Conservation (phyloP, 2,797 vertebrate genomes). For the Dermochelys coriacea region DNA sequence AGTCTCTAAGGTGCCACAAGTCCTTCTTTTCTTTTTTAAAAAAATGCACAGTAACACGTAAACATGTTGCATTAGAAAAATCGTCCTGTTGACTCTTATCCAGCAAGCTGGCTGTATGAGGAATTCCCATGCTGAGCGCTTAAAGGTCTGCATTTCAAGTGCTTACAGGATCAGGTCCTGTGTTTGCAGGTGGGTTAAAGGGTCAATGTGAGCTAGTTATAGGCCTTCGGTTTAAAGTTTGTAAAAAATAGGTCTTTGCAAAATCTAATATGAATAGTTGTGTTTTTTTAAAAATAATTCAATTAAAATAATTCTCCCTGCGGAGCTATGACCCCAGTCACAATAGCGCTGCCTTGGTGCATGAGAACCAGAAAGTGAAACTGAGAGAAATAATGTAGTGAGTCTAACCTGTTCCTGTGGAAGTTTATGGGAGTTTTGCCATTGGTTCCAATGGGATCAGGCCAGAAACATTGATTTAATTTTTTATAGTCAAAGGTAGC, state of each 20-base stretch:
- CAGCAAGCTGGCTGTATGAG: not conserved
- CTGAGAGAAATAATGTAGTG: not conserved
- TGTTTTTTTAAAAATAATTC: not conserved
- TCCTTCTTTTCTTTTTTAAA: no score
- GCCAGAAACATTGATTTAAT: not conserved
- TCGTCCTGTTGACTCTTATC: not conserved
- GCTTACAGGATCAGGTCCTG: not conserved
- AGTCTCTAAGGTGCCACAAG: no score
- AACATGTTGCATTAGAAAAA: not conserved
- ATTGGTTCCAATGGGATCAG: not conserved
- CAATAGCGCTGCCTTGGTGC: not conserved
- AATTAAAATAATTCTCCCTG: not conserved
- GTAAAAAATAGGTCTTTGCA: not conserved
- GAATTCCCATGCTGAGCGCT: not conserved
- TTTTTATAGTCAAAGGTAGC: not conserved
- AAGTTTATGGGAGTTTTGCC: not conserved
- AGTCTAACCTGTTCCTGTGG: not conserved
- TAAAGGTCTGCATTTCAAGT: not conserved
- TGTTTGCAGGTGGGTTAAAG: not conserved
- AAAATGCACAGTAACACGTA: not conserved
- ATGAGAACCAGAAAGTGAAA: not conserved
- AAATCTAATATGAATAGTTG: not conserved
- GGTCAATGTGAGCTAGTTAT: not conserved
- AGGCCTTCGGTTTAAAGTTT: not conserved
- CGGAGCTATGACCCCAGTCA: not conserved